Percentiles rank a stretch among this genome's conserved stretches.
phyloP scores from a whole-genome alignment of 1,140 invertebrate genomes.

The Adelges cooleyi region DNA sequence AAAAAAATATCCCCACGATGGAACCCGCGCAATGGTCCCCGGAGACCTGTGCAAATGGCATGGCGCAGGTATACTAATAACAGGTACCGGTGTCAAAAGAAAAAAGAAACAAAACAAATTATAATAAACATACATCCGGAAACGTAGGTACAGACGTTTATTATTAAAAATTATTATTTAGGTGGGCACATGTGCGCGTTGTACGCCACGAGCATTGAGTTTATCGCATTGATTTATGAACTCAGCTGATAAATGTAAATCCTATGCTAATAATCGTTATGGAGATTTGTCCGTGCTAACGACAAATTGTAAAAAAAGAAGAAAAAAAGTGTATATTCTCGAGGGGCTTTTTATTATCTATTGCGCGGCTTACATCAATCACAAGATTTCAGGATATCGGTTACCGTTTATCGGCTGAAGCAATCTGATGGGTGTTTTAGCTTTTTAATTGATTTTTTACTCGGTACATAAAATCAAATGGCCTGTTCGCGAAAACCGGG shows the following conservation, averaged over 20 bases:
- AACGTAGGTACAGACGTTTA: neutral
- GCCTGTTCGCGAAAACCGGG: too few species aligned
- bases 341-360: too few species aligned
- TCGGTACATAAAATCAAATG: too few species aligned
- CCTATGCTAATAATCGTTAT: slow-evolving; percentile 22
- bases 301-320: neutral
- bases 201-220: slow-evolving; percentile 8
- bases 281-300: neutral
- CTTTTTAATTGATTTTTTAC: too few species aligned
- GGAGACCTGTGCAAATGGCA: too few species aligned
- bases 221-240: slow-evolving; percentile 27
- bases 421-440: too few species aligned
- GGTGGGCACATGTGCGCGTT: neutral
- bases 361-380: too few species aligned
- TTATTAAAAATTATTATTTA: slow-evolving; percentile 5
- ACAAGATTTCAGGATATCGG: too few species aligned
- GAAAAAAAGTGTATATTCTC: neutral
- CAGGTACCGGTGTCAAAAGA: neutral
- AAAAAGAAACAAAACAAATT: slow-evolving; percentile 6
- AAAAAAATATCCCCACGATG: too few species aligned
- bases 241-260: slow-evolving; percentile 27
- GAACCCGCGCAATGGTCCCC: too few species aligned
- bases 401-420: too few species aligned
- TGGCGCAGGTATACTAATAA: too few species aligned
- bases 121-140: slow-evolving; percentile 4